Conservation (phyloP, 1,140 invertebrate genomes). For the Aricia agestis region DNA sequence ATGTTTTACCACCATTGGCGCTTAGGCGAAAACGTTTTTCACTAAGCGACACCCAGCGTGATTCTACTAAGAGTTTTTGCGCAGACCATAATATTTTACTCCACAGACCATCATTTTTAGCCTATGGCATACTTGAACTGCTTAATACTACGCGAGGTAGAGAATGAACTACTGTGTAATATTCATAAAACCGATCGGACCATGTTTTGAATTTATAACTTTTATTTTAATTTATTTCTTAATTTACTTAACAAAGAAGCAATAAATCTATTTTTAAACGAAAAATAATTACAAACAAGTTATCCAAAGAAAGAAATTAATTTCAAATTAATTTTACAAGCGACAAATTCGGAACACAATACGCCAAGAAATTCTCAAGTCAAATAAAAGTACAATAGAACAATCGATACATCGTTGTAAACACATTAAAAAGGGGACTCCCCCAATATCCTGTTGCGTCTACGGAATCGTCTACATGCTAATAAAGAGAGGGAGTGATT, state of each 20-base stretch:
- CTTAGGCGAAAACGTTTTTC: not conserved
- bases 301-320: too few relatives aligned
- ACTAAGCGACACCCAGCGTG: not conserved
- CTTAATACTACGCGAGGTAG: too few relatives aligned
- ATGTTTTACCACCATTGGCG: not conserved
- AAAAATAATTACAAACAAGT: too few relatives aligned
- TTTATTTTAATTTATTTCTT: too few relatives aligned
- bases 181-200: too few relatives aligned
- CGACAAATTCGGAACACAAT: not conserved
- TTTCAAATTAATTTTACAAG: not conserved
- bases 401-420: conserved; percentile 73
- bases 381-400: conserved; percentile 73
- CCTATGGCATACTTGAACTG: too few relatives aligned
- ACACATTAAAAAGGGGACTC: conserved; percentile 71
- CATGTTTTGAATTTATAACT: too few relatives aligned
- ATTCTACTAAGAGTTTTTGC: not conserved
- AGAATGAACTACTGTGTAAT: too few relatives aligned
- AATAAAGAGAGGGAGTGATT: conserved; percentile 68
- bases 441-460: conserved; percentile 64
- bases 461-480: conserved; percentile 58
- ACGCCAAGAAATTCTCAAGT: conserved; percentile 60
- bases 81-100: too few relatives aligned
- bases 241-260: too few relatives aligned
- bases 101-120: too few relatives aligned
- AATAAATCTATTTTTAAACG: too few relatives aligned